Percentiles rank a stretch among this genome's conserved stretches.
Conservation (phyloP, 2,797 vertebrate species). For the Pangasius krempfi region DNA sequence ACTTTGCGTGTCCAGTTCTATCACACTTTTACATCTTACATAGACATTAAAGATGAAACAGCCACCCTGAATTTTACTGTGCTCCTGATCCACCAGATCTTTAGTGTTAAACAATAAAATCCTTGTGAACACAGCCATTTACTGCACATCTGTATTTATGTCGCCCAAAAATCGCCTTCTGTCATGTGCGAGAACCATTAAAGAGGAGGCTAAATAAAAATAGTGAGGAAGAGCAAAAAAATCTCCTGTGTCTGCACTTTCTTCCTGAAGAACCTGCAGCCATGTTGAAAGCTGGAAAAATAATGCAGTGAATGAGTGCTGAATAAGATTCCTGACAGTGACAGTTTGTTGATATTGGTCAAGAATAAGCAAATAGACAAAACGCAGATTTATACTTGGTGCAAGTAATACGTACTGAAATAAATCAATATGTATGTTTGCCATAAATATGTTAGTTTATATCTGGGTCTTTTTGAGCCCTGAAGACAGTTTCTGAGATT, state of each 20-base stretch:
- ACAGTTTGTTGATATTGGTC: background rate
- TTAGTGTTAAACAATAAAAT: constrained; percentile 86
- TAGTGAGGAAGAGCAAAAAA: constrained; percentile 31
- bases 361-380: background rate
- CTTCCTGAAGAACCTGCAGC: constrained; percentile 59
- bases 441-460: background rate
- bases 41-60: background rate
- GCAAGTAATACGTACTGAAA: background rate
- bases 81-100: constrained; percentile 90
- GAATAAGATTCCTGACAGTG: constrained; percentile 4
- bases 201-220: constrained; percentile 78
- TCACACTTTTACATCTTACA: background rate
- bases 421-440: too few relatives aligned
- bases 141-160: constrained; percentile 99
- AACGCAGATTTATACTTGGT: background rate
- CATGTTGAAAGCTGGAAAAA: constrained; percentile 63
- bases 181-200: constrained; percentile 83
- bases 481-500: background rate
- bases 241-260: background rate
- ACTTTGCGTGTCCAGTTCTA: background rate
- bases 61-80: background rate
- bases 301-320: background rate
- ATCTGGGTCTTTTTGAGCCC: background rate
- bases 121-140: constrained; percentile 95
- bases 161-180: constrained; percentile 92